A percentile compares a stretch with the other conserved stretches of the same genome.
Conservation (phyloP, 1,140 invertebrate species). For the Ostrea edulis region DNA sequence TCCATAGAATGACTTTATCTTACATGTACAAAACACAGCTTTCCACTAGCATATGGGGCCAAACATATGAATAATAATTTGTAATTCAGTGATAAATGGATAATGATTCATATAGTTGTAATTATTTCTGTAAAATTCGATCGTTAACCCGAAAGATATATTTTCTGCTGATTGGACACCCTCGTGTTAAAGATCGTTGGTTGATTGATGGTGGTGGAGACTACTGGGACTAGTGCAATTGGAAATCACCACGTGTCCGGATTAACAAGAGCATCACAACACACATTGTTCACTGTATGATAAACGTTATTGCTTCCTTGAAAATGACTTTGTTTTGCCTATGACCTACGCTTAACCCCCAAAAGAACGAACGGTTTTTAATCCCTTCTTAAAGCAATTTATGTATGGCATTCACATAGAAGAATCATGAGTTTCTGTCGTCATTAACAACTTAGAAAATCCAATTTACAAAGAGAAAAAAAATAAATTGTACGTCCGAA, state of each 20-base stretch:
- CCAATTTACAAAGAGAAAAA: conserved; percentile 25
- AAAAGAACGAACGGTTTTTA: conserved; percentile 29
- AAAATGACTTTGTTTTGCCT: conserved; percentile 6
- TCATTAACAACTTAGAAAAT: conserved; percentile 39
- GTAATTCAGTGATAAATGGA: too few relatives aligned
- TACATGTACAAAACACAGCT: too few relatives aligned
- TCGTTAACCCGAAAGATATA: neutral
- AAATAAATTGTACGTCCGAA: conserved; percentile 33
- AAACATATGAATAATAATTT: too few relatives aligned
- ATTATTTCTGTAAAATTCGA: neutral
- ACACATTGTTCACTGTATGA: neutral
- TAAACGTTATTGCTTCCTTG: conserved; percentile 6
- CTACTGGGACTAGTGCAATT: neutral
- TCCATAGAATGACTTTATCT: too few relatives aligned
- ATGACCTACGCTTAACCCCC: conserved; percentile 26
- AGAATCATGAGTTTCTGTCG: neutral
- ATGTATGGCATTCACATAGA: conserved; percentile 28
- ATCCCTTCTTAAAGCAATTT: conserved; percentile 26
- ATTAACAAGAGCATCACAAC: neutral
- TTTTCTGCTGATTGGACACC: neutral
- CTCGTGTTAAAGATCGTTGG: neutral
- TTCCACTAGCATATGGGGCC: too few relatives aligned
- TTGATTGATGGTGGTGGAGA: neutral
- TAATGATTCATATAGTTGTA: too few relatives aligned
- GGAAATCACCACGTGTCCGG: conserved; percentile 3